Base-by-base conservation (phyloP, 2,113 vertebrate species). In the Origma solitaria region DNA sequence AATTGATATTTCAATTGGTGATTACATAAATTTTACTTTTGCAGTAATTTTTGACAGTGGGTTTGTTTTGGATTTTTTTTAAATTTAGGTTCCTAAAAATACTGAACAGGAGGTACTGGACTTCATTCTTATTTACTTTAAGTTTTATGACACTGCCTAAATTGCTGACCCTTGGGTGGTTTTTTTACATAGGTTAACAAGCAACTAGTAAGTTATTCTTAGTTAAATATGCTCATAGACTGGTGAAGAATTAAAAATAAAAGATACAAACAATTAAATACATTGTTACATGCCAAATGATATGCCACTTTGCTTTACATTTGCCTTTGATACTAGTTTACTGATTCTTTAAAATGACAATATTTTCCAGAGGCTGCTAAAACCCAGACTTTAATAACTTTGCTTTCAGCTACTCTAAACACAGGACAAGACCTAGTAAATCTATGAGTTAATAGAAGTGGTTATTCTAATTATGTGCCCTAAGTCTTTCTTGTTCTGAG, bases 41-140 rank as follows among this genome's bases (percentile, higher is more conserved):
- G 19, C 22, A 28, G 5, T 79, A 27, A 33, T 75, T 84, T 86
- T 18, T 80, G 24, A 49, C 14, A 28, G 6, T 12, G 13, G 3
- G 1, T 12, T 80, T 40, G 6, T 7, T 71, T 64, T 33, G 20
- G 4, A 18, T 47, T 58, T 64, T 38, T 57, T 42, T n/a, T 8
- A 9, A 75, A n/a, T 56, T 24, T 33, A 50, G 1, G 0, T 64
- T 81, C 14, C 12, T 71, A 40, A 86, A 92, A 66, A 4, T 61
- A 38, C 5, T 1, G 4, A 66, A 22, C 16, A 47, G 25, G 25
- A 40, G 1, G 0, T 65, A n/a, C 23, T 62, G 35, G 47, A 31
- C 18, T 20, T 75, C 57, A 19, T 81, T 66, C 11, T 77, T 88
- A 21, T 12, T 80, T 94, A 7, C 9, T 60, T 75, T 21, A 72